These are phyloP conservation scores for Porites lobata DNA, from an alignment of 92 coral and sea anemone species.

Conservation along the genomic window DNA sequence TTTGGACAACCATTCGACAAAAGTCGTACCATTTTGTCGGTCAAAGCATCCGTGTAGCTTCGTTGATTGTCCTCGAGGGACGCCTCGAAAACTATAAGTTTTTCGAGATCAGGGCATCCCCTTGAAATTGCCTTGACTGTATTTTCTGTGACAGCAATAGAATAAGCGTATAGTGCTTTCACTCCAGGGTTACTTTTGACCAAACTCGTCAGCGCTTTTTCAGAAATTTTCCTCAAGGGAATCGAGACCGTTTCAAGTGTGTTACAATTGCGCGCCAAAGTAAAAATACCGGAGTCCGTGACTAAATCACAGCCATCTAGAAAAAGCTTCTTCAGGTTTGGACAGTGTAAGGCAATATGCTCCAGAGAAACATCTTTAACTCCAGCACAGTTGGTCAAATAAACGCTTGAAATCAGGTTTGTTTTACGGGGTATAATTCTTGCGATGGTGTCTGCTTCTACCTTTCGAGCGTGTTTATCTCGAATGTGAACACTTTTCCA, in stretches of 20 bases:
- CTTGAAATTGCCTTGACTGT: constrained; percentile 72
- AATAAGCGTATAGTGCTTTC: constrained; percentile 81
- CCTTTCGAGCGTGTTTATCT: constrained; percentile 74
- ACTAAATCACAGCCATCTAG: constrained; percentile 82
- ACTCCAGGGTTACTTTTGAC: constrained; percentile 82
- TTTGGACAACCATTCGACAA: constrained; percentile 87
- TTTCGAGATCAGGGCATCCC: constrained; percentile 80
- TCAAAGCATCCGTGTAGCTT: constrained; percentile 76
- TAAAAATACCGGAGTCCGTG: constrained; percentile 83
- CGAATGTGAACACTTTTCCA: constrained; percentile 88
- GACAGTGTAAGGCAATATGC: constrained; percentile 82
- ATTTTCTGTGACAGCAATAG: constrained; percentile 91
- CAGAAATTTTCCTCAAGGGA: constrained; percentile 88
- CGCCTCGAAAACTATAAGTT: constrained; percentile 89
- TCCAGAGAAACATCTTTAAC: constrained; percentile 77
- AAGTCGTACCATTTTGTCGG: constrained; percentile 85
- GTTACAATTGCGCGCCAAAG: constrained; percentile 85
- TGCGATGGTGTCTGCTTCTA: constrained; percentile 70
- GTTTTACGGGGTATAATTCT: constrained; percentile 83
- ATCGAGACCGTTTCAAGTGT: constrained; percentile 79
- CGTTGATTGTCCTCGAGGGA: constrained; percentile 85
- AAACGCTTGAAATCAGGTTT: constrained; percentile 81
- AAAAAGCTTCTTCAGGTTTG: constrained; percentile 80
- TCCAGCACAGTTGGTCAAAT: constrained; percentile 82
- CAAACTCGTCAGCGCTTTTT: constrained; percentile 81